These are phyloP conservation scores for Mimas tiliae DNA, from an alignment of 2,888 invertebrate species.

Conservation along the genomic window DNA sequence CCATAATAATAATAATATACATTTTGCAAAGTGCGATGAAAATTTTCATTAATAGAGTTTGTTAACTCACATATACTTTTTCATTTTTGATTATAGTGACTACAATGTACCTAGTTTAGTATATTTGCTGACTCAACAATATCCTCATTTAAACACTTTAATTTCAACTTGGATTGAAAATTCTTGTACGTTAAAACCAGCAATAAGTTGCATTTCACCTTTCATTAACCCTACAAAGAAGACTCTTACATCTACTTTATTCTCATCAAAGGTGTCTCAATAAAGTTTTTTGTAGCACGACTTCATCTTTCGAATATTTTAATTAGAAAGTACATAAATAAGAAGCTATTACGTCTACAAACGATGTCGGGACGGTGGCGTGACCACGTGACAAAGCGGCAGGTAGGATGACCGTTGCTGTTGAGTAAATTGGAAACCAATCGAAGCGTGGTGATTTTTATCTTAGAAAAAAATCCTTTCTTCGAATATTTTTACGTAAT, in stretches of 20 bases:
- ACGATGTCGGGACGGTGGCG: constrained; percentile 55
- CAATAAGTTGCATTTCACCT: constrained; percentile 23
- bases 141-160: no score
- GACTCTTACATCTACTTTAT: constrained; percentile 57
- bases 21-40: no score
- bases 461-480: constrained; percentile 70
- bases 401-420: constrained; percentile 63
- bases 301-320: constrained; percentile 63
- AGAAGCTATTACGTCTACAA: constrained; percentile 67
- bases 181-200: constrained; percentile 10
- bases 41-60: no score
- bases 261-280: constrained; percentile 55
- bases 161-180: not conserved
- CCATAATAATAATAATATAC: no score
- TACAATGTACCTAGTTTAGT: no score
- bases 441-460: constrained; percentile 74
- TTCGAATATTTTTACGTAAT: constrained; percentile 68
- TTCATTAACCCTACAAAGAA: constrained; percentile 27
- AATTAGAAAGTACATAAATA: constrained; percentile 76
- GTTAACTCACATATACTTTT: no score
- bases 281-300: constrained; percentile 55
- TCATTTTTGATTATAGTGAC: no score
- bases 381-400: constrained; percentile 73
- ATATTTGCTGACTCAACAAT: no score
- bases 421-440: constrained; percentile 77